phyloP scores from a whole-genome alignment of 2,113 vertebrate species.

The Chlamydotis undulata region DNA sequence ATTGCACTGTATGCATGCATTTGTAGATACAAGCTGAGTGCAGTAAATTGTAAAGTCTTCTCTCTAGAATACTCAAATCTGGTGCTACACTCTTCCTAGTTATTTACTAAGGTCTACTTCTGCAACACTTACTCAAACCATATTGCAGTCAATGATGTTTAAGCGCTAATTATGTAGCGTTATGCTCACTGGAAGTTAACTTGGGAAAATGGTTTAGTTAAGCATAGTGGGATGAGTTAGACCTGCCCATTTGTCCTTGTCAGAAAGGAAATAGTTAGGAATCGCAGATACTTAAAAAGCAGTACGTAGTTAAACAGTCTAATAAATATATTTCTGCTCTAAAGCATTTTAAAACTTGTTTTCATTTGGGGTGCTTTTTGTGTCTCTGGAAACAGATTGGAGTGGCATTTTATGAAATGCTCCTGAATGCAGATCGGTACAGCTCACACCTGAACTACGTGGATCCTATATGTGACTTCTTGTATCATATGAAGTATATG shows the following conservation, averaged over 20 bases:
- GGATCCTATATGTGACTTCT: constrained; percentile 98
- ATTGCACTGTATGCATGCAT: background rate
- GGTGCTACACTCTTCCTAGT: background rate
- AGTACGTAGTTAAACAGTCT: background rate
- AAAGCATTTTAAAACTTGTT: background rate
- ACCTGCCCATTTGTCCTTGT: background rate
- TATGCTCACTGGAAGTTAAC: background rate
- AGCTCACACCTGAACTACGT: constrained; percentile 91
- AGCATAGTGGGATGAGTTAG: background rate
- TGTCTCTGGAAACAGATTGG: constrained; percentile 83
- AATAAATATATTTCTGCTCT: background rate
- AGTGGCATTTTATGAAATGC: constrained; percentile 98
- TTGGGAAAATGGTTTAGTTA: background rate
- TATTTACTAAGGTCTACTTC: background rate
- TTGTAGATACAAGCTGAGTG: background rate
- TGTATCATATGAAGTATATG: constrained; percentile 99
- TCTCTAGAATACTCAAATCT: background rate
- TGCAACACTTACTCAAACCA: background rate
- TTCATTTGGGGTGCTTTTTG: background rate
- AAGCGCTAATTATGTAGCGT: background rate
- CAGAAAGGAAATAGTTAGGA: background rate
- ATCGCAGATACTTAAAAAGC: background rate
- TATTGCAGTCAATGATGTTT: background rate
- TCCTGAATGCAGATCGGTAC: constrained; percentile 92
- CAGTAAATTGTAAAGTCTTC: background rate